Conservation (phyloP, 37 sponge, comb jelly and placozoan genomes). For the Chondrilla cf. caribensis region DNA sequence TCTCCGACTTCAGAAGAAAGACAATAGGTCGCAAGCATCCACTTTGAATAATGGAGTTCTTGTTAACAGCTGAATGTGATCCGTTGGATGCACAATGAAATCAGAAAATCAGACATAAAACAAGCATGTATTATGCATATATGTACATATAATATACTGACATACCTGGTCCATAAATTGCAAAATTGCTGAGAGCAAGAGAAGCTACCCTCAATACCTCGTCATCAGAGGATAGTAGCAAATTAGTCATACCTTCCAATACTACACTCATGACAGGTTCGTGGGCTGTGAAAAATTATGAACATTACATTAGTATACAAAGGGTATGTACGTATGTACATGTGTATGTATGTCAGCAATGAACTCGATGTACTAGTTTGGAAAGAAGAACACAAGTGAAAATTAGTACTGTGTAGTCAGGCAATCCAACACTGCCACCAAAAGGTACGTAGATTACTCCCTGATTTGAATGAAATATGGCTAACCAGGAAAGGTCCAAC, state of each 20-base stretch:
- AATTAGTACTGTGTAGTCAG: too few species aligned
- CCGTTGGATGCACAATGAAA: too few species aligned
- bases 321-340: too few species aligned
- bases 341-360: too few species aligned
- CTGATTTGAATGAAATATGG: too few species aligned
- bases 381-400: too few species aligned
- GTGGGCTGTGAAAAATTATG: neutral
- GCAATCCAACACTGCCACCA: too few species aligned
- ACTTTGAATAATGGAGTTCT: conserved; percentile 58
- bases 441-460: too few species aligned
- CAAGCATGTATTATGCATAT: neutral
- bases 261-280: conserved; percentile 53
- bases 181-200: conserved; percentile 81
- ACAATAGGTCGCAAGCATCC: conserved; percentile 76
- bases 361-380: too few species aligned
- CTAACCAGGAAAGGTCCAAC: too few species aligned
- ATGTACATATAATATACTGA: too few species aligned
- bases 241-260: conserved; percentile 70
- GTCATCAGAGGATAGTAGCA: conserved; percentile 62
- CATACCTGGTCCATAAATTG: conserved; percentile 76
- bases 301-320: too few species aligned
- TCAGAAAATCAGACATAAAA: neutral
- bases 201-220: conserved; percentile 81
- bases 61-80: conserved; percentile 70
- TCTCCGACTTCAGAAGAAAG: conserved; percentile 40